A percentile compares a stretch with the other conserved stretches of the same genome.
phyloP scores from a whole-genome alignment of 1,140 invertebrate species.

The Archivesica marissinica region DNA sequence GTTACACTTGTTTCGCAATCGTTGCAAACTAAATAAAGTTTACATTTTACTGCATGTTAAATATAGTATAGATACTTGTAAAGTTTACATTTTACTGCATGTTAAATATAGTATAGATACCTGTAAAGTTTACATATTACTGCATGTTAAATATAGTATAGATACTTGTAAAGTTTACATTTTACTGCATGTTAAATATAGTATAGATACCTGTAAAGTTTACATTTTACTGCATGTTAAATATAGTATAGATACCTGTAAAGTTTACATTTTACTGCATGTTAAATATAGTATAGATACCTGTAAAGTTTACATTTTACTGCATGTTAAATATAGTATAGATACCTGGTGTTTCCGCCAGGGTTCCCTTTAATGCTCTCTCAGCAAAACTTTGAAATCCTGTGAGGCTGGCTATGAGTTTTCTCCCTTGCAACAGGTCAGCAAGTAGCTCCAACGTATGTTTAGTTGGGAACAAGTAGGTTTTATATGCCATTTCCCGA shows the following conservation, averaged over 20 bases:
- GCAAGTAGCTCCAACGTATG: conserved; percentile 91
- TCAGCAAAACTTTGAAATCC: conserved; percentile 95
- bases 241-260: too few species aligned
- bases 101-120: too few species aligned
- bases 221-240: too few species aligned
- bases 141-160: too few species aligned
- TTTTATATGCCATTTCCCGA: conserved; percentile 94
- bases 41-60: too few species aligned
- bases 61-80: too few species aligned
- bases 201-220: too few species aligned
- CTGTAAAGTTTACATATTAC: too few species aligned
- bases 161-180: neutral
- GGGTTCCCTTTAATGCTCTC: conserved; percentile 93
- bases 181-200: too few species aligned
- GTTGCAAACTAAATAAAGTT: too few species aligned
- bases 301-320: neutral
- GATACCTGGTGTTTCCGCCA: conserved; percentile 90
- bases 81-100: too few species aligned
- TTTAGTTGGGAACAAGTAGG: conserved; percentile 92
- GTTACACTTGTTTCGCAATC: too few species aligned
- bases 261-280: neutral
- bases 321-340: neutral
- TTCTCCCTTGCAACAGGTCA: conserved; percentile 89
- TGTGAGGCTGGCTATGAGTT: conserved; percentile 92
- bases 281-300: neutral